Evolutionary conservation across 2,113 vertebrate species (phyloP).

Genomic region (Pyxicephalus adspersus): DNA sequence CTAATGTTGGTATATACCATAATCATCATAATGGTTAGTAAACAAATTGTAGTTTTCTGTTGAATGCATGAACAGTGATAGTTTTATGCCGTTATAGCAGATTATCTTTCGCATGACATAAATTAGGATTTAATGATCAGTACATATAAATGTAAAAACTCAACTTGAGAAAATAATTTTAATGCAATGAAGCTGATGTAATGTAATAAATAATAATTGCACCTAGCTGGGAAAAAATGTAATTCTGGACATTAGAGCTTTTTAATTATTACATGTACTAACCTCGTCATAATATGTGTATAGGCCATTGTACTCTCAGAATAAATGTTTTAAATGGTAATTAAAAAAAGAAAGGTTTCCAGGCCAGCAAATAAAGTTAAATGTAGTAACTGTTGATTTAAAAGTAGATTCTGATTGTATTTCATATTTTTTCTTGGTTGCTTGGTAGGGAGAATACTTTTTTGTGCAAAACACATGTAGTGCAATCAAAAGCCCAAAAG

Average conservation of each 20-base stretch:
- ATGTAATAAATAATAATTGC: slow-evolving; percentile 43
- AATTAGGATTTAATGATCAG: slow-evolving; percentile 48
- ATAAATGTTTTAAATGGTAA: not conserved
- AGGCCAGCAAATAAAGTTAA: no score
- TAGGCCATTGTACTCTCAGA: not conserved
- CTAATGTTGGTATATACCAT: slow-evolving; percentile 17
- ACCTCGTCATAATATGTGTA: slow-evolving; percentile 3
- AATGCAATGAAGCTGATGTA: slow-evolving; percentile 47
- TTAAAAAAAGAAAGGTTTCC: not conserved
- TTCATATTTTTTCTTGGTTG: no score
- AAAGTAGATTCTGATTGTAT: no score
- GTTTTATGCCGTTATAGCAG: slow-evolving; percentile 31
- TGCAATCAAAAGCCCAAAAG: no score
- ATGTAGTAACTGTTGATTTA: no score
- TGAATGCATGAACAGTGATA: slow-evolving; percentile 22
- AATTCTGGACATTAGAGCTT: slow-evolving; percentile 41
- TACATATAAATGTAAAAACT: slow-evolving; percentile 24
- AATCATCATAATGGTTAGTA: slow-evolving; percentile 3
- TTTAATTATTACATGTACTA: slow-evolving; percentile 38
- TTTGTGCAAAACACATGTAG: no score
- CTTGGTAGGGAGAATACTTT: no score
- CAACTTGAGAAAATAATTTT: slow-evolving; percentile 35
- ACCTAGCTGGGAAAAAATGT: slow-evolving; percentile 31
- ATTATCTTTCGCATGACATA: slow-evolving; percentile 34
- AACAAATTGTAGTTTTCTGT: slow-evolving; percentile 29